Conservation (phyloP, 2,113 vertebrate species). For the Ranitomeya imitator region DNA sequence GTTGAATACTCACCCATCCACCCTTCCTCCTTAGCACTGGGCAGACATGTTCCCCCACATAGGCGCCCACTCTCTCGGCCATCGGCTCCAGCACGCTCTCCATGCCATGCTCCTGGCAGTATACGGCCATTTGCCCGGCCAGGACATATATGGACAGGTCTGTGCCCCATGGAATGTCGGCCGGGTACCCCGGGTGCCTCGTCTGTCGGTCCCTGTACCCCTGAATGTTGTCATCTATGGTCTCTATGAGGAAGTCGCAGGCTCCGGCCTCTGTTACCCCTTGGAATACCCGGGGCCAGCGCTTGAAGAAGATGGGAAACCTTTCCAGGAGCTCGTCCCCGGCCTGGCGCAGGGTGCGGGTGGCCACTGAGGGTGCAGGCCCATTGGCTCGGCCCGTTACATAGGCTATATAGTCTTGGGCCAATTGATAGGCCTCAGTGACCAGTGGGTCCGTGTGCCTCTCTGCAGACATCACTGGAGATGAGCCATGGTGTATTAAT, state of each 20-base stretch:
- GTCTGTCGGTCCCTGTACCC: slow-evolving; percentile 10
- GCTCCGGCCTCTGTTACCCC: slow-evolving; percentile 69
- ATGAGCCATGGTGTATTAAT: background rate
- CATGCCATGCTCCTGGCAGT: slow-evolving; percentile 72
- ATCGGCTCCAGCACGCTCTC: slow-evolving; percentile 65
- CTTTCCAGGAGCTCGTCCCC: slow-evolving; percentile 70
- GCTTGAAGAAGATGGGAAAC: slow-evolving; percentile 77
- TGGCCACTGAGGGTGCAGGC: slow-evolving; percentile 63
- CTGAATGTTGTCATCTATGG: slow-evolving; percentile 74
- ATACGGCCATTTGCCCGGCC: slow-evolving; percentile 75
- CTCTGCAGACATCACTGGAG: background rate
- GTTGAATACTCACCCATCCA: slow-evolving; percentile 71
- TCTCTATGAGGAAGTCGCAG: slow-evolving; percentile 67
- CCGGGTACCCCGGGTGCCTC: slow-evolving; percentile 57
- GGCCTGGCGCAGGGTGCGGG: slow-evolving; percentile 69
- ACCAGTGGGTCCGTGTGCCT: slow-evolving; percentile 68
- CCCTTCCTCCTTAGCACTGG: slow-evolving; percentile 71
- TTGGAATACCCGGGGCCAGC: slow-evolving; percentile 75
- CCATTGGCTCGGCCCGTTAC: slow-evolving; percentile 63
- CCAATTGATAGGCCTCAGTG: slow-evolving; percentile 71
- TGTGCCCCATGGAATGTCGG: slow-evolving; percentile 71
- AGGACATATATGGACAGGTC: slow-evolving; percentile 76
- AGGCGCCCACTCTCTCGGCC: slow-evolving; percentile 70
- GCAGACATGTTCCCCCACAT: slow-evolving; percentile 74
- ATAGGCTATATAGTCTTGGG: slow-evolving; percentile 72